Conservation (phyloP, 2,797 vertebrate genomes). For the Molossus alvarezi region DNA sequence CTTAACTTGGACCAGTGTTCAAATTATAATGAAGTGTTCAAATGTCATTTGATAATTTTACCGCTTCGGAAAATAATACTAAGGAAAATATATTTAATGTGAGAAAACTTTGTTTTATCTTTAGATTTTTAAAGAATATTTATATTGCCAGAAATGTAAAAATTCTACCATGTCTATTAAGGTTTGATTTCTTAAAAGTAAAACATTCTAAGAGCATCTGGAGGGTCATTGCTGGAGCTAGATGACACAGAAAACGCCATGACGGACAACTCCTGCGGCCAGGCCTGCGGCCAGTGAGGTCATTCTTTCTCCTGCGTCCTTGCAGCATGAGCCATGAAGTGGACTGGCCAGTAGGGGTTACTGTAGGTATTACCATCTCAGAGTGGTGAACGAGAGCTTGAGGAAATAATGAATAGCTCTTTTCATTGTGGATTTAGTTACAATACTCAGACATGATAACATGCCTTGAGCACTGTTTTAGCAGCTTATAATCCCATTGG, state of each 20-base stretch:
- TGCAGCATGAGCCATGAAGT: not conserved
- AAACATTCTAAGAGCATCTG: not conserved
- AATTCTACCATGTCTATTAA: not conserved
- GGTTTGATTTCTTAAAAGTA: not conserved
- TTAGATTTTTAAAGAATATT: constrained; percentile 40
- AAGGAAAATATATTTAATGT: constrained; percentile 7
- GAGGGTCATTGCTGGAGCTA: not conserved
- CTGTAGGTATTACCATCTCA: constrained; percentile 46
- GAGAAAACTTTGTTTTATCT: not conserved
- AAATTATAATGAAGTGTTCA: not conserved
- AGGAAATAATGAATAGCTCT: not conserved
- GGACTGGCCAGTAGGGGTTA: constrained; percentile 63
- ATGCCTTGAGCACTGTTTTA: not conserved
- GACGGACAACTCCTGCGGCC: not conserved
- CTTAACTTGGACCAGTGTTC: not conserved
- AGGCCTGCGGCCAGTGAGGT: not conserved
- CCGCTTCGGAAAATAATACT: not conserved
- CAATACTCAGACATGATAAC: not conserved
- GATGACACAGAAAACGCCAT: not conserved
- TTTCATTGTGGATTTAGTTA: not conserved
- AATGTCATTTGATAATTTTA: not conserved
- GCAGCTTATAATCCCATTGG: not conserved
- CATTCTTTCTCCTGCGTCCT: not conserved
- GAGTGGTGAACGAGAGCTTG: not conserved
- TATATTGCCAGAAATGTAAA: not conserved